phyloP scores from a whole-genome alignment of 2,113 vertebrate genomes.

The Dipodomys merriami region DNA sequence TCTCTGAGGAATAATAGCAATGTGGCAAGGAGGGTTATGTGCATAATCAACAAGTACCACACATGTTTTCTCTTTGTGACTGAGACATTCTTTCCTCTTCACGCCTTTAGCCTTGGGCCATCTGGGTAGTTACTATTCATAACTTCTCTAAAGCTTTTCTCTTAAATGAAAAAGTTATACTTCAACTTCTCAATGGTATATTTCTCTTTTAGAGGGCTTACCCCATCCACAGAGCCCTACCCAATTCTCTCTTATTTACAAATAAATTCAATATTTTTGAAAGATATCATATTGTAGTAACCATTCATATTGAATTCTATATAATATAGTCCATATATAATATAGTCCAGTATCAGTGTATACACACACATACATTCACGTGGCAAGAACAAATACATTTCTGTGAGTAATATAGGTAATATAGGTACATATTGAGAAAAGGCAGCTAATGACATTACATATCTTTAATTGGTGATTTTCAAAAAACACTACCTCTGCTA shows the following conservation, averaged over 20 bases:
- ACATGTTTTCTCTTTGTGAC: not conserved
- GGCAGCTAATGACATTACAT: not conserved
- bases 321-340: not conserved
- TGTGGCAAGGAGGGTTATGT: too few relatives aligned
- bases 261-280: not conserved
- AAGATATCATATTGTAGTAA: not conserved
- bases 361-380: too few relatives aligned
- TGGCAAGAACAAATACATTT: not conserved
- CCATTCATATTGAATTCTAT: not conserved
- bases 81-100: not conserved
- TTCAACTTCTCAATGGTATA: not conserved
- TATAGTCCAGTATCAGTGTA: not conserved
- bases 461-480: not conserved
- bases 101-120: not conserved
- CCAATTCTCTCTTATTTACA: not conserved
- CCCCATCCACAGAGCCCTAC: not conserved
- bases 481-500: not conserved
- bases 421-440: not conserved
- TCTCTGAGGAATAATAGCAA: not conserved
- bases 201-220: not conserved
- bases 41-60: rapidly evolving
- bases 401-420: not conserved
- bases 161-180: not conserved
- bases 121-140: not conserved
- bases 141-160: not conserved